Base-by-base conservation (phyloP, 1,140 invertebrate genomes). In the Thaumetopoea pityocampa region DNA sequence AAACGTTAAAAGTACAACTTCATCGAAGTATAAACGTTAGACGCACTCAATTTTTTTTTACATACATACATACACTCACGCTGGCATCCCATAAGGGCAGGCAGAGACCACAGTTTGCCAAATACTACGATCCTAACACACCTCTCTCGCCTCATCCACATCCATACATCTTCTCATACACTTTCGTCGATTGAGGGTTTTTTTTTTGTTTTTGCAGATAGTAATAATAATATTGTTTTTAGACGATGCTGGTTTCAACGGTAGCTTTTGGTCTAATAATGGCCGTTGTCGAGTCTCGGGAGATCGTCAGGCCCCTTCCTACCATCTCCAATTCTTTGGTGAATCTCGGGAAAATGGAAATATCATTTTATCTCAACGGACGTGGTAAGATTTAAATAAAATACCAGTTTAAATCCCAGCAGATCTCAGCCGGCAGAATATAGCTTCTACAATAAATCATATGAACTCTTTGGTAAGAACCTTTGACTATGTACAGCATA, bases 291-390 rank as follows among this genome's bases (percentile, higher is more conserved):
- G 20, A 34, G 14, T 43, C 48, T 4, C 22, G 53, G 5, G 66
- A 65, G 10, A 27, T 40, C 7, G 8, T 44, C 3, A 61, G 48
- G 20, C 29, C 59, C 4, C 35, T 66, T 26, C 71, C 71, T 4
- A 38, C 60, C 6, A 59, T 76, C 23, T 61, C 58, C 26, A 67
- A 70, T 29, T 82, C 78, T 8, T 38, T 82, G 9, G 61, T 82
- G 10, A 82, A 80, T 42, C 51, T 82, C 14, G 78, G 78, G 2
- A 82, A 78, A 53, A 76, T 82, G 64, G 78, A 80, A 30, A 55
- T 82, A 15, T 58, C 71, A 3, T 71, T 82, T 9, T 56, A 77
- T 46, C 57, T 79, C 10, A 64, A 67, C 22, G 59, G 48, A 11
- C 51, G 59, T 51, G 73, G 73, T 78, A 50, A 58, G 46, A 38